Conservation (phyloP, 2,888 invertebrate species). For the Druceiella hillmani region DNA sequence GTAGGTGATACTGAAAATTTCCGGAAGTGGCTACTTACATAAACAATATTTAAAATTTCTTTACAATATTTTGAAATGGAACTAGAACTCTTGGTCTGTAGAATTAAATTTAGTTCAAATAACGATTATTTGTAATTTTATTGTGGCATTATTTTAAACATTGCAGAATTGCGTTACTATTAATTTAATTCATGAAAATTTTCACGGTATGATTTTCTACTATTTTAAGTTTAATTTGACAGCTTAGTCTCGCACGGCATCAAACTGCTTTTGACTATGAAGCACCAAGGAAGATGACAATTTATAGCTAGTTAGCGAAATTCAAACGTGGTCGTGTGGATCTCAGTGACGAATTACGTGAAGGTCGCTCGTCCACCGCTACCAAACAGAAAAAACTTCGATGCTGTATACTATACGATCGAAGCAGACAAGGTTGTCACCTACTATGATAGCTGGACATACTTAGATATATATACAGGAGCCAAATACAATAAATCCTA, state of each 20-base stretch:
- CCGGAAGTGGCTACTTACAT: too few species aligned
- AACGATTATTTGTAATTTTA: too few species aligned
- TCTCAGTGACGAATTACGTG: background rate
- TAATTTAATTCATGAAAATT: too few species aligned
- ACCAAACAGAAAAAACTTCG: constrained; percentile 3
- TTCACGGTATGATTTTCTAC: constrained; percentile 2
- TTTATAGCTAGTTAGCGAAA: constrained; percentile 7
- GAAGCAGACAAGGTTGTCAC: constrained; percentile 6
- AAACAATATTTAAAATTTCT: too few species aligned
- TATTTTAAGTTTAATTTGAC: constrained; percentile 6
- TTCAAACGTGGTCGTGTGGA: constrained; percentile 6
- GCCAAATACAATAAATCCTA: constrained; percentile 8
- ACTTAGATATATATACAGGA: constrained; percentile 4
- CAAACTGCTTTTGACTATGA: constrained; percentile 4
- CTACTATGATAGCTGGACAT: constrained; percentile 3
- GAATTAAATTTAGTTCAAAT: too few species aligned
- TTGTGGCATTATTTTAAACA: too few species aligned
- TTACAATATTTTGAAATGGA: too few species aligned
- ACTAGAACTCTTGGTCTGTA: too few species aligned
- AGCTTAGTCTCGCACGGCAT: constrained; percentile 4
- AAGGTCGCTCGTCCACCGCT: background rate
- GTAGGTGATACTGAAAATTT: too few species aligned
- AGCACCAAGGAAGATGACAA: constrained; percentile 3
- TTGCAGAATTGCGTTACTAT: too few species aligned
- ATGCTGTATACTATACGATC: constrained; percentile 6